These are phyloP conservation scores for Picus viridis DNA, from an alignment of 2,797 vertebrate species.

Conservation along the genomic window DNA sequence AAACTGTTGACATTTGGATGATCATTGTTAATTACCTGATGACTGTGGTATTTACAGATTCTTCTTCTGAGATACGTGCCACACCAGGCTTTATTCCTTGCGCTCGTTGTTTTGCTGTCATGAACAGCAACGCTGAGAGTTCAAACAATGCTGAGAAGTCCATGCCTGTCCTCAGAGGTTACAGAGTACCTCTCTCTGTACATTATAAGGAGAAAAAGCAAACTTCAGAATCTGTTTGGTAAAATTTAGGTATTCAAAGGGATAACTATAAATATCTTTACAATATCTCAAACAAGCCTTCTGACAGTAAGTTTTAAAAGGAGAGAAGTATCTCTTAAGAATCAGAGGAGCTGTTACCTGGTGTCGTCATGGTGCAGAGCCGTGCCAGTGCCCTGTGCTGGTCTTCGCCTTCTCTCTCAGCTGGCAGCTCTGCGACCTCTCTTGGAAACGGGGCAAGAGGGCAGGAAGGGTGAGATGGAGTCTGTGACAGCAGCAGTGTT, in stretches of 20 bases:
- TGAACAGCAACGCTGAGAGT: no score
- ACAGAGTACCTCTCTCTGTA: fast-evolving
- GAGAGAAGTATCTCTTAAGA: background rate
- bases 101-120: fast-evolving
- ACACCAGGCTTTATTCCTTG: background rate
- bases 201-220: fast-evolving
- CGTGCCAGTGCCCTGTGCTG: fast-evolving
- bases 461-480: background rate
- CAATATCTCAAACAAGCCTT: background rate
- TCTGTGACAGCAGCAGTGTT: no score
- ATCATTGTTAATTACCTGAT: background rate
- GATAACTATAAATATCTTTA: background rate
- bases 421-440: fast-evolving
- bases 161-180: fast-evolving
- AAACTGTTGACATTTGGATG: background rate
- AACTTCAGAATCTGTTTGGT: fast-evolving
- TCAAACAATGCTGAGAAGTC: background rate
- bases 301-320: background rate
- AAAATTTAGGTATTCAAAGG: background rate
- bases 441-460: background rate
- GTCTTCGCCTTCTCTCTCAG: background rate
- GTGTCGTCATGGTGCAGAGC: background rate
- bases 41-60: background rate
- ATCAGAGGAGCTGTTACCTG: background rate
- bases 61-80: background rate